These are phyloP conservation scores for Paratilapia polleni DNA, from an alignment of 2,113 vertebrate species.

Conservation along the genomic window DNA sequence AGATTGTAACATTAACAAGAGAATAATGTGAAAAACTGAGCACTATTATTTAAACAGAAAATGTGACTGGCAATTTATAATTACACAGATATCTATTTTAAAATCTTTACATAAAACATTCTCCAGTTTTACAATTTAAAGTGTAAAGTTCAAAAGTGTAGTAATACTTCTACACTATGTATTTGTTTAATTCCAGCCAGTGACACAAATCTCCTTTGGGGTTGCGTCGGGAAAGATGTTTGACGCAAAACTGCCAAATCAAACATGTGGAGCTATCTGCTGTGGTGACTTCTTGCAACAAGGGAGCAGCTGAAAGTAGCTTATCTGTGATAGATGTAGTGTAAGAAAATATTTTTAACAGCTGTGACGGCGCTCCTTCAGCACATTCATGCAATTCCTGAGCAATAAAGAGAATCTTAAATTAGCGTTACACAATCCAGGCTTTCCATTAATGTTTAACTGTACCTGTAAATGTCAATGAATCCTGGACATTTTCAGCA, in stretches of 20 bases:
- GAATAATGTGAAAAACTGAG: not conserved
- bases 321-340: too few relatives aligned
- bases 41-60: not conserved
- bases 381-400: not conserved
- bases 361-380: not conserved
- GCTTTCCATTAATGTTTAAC: conserved; percentile 1
- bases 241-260: too few relatives aligned
- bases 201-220: too few relatives aligned
- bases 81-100: not conserved
- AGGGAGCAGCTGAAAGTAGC: too few relatives aligned
- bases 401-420: conserved; percentile 33
- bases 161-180: not conserved
- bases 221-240: too few relatives aligned
- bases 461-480: conserved; percentile 14
- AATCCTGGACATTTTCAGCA: not conserved
- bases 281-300: too few relatives aligned
- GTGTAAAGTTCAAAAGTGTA: not conserved
- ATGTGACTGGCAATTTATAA: not conserved
- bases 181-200: too few relatives aligned
- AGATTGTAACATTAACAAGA: not conserved
- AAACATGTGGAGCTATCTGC: too few relatives aligned
- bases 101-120: not conserved
- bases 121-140: not conserved
- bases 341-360: too few relatives aligned
- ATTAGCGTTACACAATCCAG: not conserved